phyloP scores from a whole-genome alignment of 2,113 vertebrate genomes.

The Amazona guildingii region DNA sequence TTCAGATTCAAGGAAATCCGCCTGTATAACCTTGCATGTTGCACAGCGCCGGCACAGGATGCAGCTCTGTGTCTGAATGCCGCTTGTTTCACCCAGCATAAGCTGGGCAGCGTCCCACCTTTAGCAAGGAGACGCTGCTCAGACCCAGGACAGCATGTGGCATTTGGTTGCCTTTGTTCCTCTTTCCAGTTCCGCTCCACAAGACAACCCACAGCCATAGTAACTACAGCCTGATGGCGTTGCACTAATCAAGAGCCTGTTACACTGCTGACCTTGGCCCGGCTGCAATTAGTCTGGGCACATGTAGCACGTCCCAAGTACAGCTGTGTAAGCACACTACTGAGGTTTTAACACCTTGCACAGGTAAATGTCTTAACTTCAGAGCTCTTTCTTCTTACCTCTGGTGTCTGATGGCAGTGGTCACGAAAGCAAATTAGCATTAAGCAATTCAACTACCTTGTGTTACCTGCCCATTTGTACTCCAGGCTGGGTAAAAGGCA shows the following conservation, averaged over 20 bases:
- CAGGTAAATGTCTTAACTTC: neutral
- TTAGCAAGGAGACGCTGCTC: neutral
- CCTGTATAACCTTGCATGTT: neutral
- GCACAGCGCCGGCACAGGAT: neutral
- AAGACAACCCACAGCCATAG: accelerated
- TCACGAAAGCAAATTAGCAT: neutral
- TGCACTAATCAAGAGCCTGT: accelerated
- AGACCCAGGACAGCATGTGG: accelerated
- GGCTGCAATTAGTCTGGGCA: neutral
- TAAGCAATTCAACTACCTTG: neutral
- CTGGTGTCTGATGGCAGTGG: neutral
- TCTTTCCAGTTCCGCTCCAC: neutral
- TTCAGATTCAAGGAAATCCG: neutral
- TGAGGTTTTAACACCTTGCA: neutral
- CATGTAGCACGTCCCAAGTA: accelerated
- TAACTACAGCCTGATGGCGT: accelerated
- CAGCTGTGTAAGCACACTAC: accelerated
- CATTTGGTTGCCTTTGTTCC: neutral
- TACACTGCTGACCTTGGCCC: accelerated
- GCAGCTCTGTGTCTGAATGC: neutral
- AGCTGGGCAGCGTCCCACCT: neutral
- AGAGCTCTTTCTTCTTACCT: neutral
- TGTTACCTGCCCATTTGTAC: neutral
- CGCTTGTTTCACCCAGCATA: neutral
- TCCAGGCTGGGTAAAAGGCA: neutral